Conservation (phyloP, 2,797 vertebrate species). For the Parotocinclus haroldoi region DNA sequence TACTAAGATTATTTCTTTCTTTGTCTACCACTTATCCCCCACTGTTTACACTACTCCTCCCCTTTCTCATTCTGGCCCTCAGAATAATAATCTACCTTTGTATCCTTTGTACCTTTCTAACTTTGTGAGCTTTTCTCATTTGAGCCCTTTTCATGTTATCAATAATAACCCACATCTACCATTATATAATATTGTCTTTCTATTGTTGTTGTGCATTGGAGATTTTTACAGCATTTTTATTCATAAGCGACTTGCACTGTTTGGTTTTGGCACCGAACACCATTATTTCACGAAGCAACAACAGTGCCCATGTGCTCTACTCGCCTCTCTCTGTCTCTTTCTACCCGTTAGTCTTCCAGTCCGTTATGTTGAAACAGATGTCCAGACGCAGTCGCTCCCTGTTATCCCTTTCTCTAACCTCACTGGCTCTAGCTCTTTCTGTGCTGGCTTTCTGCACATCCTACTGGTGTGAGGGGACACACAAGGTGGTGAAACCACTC, state of each 20-base stretch:
- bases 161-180: background rate
- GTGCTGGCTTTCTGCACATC: constrained; percentile 81
- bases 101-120: too few species aligned
- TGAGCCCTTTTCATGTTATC: background rate
- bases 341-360: constrained; percentile 50
- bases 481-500: constrained; percentile 84
- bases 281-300: background rate
- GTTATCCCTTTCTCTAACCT: constrained; percentile 76
- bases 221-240: background rate
- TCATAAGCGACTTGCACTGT: background rate
- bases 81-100: too few species aligned
- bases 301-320: too few species aligned
- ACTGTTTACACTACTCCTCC: too few species aligned
- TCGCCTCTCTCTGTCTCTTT: background rate
- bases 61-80: too few species aligned
- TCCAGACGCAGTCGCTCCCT: constrained; percentile 75
- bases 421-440: constrained; percentile 77
- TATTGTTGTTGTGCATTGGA: too few species aligned
- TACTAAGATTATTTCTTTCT: constrained; percentile 20
- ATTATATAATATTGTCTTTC: too few species aligned
- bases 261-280: background rate
- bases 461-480: constrained; percentile 84
- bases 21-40: too few species aligned
- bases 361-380: constrained; percentile 69
- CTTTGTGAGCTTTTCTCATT: background rate